Base-by-base conservation (phyloP, 1,140 invertebrate species). In the Penaeus chinensis region DNA sequence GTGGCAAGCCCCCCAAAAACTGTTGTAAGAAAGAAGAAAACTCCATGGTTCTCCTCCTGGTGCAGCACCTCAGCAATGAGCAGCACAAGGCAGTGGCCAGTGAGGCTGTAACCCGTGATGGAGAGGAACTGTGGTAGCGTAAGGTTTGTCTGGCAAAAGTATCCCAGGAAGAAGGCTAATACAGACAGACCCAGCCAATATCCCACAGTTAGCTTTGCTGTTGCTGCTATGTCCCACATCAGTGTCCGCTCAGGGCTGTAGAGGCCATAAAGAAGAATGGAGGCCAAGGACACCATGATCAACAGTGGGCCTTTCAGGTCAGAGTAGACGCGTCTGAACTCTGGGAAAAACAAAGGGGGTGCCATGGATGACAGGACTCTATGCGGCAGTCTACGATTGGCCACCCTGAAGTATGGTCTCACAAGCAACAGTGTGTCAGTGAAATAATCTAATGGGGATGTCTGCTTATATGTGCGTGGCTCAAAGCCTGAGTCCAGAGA, bases 1-100 rank as follows among this genome's bases (percentile, higher is more conserved):
- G 86, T 87, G 71, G 86, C 86, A 13, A 87, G 85, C 16, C 85
- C 85, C 47, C 85, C 85, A 87, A 87, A 87, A 54, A 87, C 78
- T 32, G 69, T 82, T 47, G 85, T 87, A 10, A 87, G 79, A 24
- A 87, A 74, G 69, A 87, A 87, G 54, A 82, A 87, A 4, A 82
- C 69, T 16, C 63, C 42, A 60, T 87, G 85, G 69, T 65, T 87
- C 27, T 82, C 65, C 32, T 87, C 85, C 69, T 87, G 85, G 69
- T 87, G 85, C 79, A 87, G 85, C 18, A 87, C 27, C 61, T 87
- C 85, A 22, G 85, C 85, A 16, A 37, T 82, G 20, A 87, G 61
- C n/a, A 87, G 63, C 19, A 87, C 85, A 62, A 87, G 22, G 60
- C 85, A 87, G 27, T 87, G 85, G 27, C 85, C 85, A 62, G 79